These are phyloP conservation scores for Nesometra sesokonis DNA, from an alignment of 35 echinoderm and acorn worm species.

Conservation along the genomic window DNA sequence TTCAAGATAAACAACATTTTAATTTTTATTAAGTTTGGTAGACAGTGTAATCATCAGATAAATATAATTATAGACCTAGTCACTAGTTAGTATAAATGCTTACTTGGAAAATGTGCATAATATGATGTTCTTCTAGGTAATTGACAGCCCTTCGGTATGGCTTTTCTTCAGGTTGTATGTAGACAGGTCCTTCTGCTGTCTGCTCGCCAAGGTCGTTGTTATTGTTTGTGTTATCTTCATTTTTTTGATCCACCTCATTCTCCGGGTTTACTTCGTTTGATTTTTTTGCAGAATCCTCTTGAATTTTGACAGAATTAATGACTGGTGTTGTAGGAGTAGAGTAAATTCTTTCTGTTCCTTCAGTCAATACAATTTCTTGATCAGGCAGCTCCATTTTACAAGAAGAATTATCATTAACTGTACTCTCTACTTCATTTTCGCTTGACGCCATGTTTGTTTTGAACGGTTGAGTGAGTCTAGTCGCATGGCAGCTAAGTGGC, in stretches of 20 bases:
- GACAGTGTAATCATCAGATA: too few species aligned
- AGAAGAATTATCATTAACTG: too few species aligned
- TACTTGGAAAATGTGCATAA: slow-evolving; percentile 18
- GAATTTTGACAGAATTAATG: not conserved
- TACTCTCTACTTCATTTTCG: not conserved
- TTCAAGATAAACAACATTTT: too few species aligned
- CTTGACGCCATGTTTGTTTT: not conserved
- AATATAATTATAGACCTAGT: too few species aligned
- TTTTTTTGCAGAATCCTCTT: not conserved
- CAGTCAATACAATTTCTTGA: not conserved
- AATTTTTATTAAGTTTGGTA: too few species aligned
- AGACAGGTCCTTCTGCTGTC: not conserved
- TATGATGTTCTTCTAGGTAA: not conserved
- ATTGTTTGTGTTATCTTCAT: not conserved
- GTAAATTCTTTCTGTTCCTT: not conserved
- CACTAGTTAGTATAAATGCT: not conserved
- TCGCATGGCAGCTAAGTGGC: not conserved
- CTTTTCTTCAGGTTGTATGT: not conserved
- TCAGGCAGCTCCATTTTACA: not conserved
- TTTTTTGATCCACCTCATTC: not conserved
- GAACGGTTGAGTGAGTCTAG: not conserved
- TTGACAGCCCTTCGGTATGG: not conserved
- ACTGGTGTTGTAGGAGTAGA: not conserved
- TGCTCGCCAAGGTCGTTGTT: not conserved
- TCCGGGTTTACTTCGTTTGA: too few species aligned